Base-by-base conservation (phyloP, 2,113 vertebrate genomes). In the Orycteropus afer region DNA sequence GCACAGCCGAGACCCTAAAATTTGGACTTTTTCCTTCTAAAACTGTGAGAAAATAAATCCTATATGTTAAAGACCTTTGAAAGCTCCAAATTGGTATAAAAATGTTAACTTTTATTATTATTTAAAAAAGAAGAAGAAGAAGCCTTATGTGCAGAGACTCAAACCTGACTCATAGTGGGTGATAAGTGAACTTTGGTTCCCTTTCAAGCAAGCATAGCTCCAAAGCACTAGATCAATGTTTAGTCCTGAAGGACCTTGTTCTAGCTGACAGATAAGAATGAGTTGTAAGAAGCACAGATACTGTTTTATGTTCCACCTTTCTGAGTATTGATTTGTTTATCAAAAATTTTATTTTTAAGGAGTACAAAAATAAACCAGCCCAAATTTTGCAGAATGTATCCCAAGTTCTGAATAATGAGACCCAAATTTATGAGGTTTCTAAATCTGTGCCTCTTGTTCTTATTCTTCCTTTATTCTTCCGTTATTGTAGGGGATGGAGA, bases 321-420 rank as follows among this genome's bases (percentile, higher is more conserved):
- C 88, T 86, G 22, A 1, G 69, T 95, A 97, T 97, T 95, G 92
- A 97, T 96, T 97, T 94, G 93, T 93, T 94, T 96, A 96, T 93
- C 81, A 95, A 96, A 94, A 86, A 47, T 89, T 89, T 95, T 97
- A 96, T 95, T 96, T 97, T 95, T 82, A 96, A 95, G 74, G 55
- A 96, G 88, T 91, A 92, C 94, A 79, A 92, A 97, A 95, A 97
- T 95, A 94, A 95, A 93, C 87, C 86, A 95, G 95, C 77, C 88
- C 45, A 32, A 76, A 69, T 95, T 90, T 92, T 77, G 34, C 61
- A 86, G 77, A 82, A 89, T 79, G 55, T 91, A 63, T 86, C 78
- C 32, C 47, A 67, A 86, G 86, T 83, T 95, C 81, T 89, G 96
- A 95, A 97, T 97, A 96, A 97, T 96, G 61, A 86, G 87, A n/a